Evolutionary conservation across 2,797 vertebrate genomes (phyloP).

Genomic region (Xerus rutilus): DNA sequence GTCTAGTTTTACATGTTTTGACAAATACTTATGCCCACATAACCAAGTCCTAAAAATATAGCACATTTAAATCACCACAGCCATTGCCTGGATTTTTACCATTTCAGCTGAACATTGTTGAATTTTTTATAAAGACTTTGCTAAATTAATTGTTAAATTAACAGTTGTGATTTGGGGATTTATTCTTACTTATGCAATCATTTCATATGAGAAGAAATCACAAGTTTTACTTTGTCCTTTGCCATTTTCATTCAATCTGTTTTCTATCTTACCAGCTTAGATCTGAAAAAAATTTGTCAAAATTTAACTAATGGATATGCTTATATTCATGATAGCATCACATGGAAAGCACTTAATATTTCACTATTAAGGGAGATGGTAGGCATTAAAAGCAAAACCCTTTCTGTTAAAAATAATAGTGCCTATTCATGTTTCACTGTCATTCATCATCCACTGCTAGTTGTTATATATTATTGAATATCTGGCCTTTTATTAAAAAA

Average conservation of each 20-base stretch:
- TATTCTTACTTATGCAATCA: background rate
- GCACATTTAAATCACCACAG: background rate
- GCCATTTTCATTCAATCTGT: background rate
- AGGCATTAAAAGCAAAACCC: background rate
- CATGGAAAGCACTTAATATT: background rate
- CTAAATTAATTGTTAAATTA: background rate
- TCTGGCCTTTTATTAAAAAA: background rate
- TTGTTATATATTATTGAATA: background rate
- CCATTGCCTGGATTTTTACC: background rate
- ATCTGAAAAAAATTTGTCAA: background rate
- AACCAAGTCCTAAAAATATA: background rate
- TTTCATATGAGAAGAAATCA: background rate
- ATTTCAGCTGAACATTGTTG: background rate
- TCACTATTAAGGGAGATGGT: background rate
- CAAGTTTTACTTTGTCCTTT: background rate
- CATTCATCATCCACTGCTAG: background rate
- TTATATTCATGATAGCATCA: background rate
- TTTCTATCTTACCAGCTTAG: background rate
- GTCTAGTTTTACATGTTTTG: background rate
- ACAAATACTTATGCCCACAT: background rate
- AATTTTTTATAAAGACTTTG: background rate
- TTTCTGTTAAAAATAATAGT: background rate
- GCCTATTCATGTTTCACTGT: background rate
- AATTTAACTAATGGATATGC: background rate
- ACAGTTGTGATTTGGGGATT: background rate